Percentiles rank a stretch among this genome's conserved stretches.
These are phyloP conservation scores for Colletes collaris DNA, from an alignment of 2,888 invertebrate species.

Conservation along the genomic window DNA sequence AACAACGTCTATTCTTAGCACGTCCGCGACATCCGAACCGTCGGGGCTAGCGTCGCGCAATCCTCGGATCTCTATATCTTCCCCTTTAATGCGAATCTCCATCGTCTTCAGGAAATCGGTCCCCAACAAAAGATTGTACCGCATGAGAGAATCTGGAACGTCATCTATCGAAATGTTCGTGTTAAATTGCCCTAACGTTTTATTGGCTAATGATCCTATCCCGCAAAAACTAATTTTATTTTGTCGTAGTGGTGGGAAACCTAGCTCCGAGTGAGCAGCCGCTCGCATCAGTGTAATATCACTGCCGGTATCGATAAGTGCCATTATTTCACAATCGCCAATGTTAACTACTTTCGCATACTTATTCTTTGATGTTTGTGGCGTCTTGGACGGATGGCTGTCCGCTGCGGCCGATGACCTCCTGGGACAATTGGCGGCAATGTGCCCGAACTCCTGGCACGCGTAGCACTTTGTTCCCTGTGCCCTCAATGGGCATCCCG, in stretches of 20 bases:
- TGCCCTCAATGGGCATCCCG: not conserved
- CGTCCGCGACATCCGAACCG: too few species aligned
- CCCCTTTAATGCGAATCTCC: too few species aligned
- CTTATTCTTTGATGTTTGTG: not conserved
- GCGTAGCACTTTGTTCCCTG: not conserved
- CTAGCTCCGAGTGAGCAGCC: not conserved
- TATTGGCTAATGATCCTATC: not conserved
- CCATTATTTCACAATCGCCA: not conserved
- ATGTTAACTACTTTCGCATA: not conserved
- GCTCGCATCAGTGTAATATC: slow-evolving; percentile 12
- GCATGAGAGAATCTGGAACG: not conserved
- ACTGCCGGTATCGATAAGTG: slow-evolving; percentile 9
- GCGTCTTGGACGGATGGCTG: too few species aligned
- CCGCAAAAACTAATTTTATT: not conserved
- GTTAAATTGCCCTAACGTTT: not conserved
- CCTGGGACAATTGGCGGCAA: not conserved
- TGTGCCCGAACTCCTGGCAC: not conserved
- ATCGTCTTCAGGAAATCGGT: not conserved
- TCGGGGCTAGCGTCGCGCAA: too few species aligned
- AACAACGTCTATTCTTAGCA: too few species aligned
- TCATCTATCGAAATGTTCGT: not conserved
- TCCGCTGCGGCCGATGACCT: not conserved
- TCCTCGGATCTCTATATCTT: too few species aligned
- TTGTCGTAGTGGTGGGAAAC: not conserved
- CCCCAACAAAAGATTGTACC: not conserved